A percentile compares a stretch with the other conserved stretches of the same genome.
These are phyloP conservation scores for Shargacucullia verbasci DNA, from an alignment of 2,888 invertebrate genomes.

Conservation along the genomic window DNA sequence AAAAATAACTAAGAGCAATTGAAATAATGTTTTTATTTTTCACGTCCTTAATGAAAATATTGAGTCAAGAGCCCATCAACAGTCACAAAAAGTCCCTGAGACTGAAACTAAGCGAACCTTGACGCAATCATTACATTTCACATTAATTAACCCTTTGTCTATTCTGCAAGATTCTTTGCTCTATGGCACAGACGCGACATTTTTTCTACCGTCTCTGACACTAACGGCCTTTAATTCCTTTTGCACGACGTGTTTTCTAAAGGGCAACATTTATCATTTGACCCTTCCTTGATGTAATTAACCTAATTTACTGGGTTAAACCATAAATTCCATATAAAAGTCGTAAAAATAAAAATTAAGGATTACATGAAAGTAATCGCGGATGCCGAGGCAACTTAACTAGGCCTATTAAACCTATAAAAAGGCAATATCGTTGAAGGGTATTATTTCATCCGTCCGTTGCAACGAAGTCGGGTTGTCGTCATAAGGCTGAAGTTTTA, in stretches of 20 bases:
- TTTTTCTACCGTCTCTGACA: slow-evolving; percentile 70
- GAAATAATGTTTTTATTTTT: too few relatives aligned
- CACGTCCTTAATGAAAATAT: too few relatives aligned
- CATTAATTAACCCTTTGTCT: not conserved
- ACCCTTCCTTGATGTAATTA: slow-evolving; percentile 76
- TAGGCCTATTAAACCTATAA: slow-evolving; percentile 44
- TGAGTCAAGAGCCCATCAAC: too few relatives aligned
- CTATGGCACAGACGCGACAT: slow-evolving; percentile 56
- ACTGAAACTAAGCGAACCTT: too few relatives aligned
- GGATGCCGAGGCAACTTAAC: slow-evolving; percentile 51
- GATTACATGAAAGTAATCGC: slow-evolving; percentile 60
- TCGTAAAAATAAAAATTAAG: slow-evolving; percentile 62
- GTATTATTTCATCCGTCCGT: slow-evolving; percentile 20
- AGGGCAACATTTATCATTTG: slow-evolving; percentile 77
- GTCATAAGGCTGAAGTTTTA: slow-evolving; percentile 27
- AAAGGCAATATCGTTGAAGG: slow-evolving; percentile 22
- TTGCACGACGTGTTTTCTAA: slow-evolving; percentile 77
- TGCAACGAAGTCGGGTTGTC: slow-evolving; percentile 12
- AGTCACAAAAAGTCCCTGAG: too few relatives aligned
- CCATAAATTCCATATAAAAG: slow-evolving; percentile 61
- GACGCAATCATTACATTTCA: too few relatives aligned
- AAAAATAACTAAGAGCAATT: slow-evolving; percentile 8
- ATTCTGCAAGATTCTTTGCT: slow-evolving; percentile 42
- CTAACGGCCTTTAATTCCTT: slow-evolving; percentile 73
- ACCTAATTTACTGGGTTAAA: slow-evolving; percentile 67